Base-by-base conservation (phyloP, 1,140 invertebrate genomes). In the Helicoverpa armigera region DNA sequence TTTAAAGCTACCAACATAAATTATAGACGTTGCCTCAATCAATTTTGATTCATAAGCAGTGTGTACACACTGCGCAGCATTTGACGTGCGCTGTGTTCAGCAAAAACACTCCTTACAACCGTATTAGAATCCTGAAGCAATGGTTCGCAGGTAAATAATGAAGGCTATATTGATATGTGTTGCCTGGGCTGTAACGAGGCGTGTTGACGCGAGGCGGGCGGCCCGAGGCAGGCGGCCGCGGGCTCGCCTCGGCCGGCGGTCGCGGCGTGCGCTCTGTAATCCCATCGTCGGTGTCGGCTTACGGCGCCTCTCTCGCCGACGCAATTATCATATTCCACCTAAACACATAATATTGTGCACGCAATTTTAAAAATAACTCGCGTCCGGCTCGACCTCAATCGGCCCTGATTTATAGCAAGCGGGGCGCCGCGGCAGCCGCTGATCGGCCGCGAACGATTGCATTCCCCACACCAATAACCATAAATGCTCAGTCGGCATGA, bases 251-350 rank as follows among this genome's bases (percentile, higher is more conserved):
- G 61, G 29, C 65, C 74, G 75, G 74, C 65, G 74, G 80, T 69
- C 67, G 76, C 79, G 85, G 82, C 72, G 50, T 70, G 76, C 84
- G 86, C 86, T 90, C 90, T 94, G 91, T 94, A 92, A 93, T 92
- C 89, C 90, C 91, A 93, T 89, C 86, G 91, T 82, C 90, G 91
- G 90, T 94, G 89, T 94, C 91, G 90, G 89, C 88, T 94, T 94
- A 92, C 91, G 92, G 93, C 92, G 93, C 92, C 93, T 94, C 91
- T 82, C 72, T 87, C 82, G 81, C 82, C 86, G 85, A 88, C 85
- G 91, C 92, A 94, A 94, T 94, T 94, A 94, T 94, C 91, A 94
- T 94, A 94, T 94, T 94, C 91, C 90, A 92, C 92, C 93, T 94
- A 94, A 94, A 94, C 93, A 94, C 92, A 92, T 94, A 92, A 94